A percentile compares a stretch with the other conserved stretches of the same genome.
Conservation (phyloP, 2,888 invertebrate species). For the Suillia variegata region DNA sequence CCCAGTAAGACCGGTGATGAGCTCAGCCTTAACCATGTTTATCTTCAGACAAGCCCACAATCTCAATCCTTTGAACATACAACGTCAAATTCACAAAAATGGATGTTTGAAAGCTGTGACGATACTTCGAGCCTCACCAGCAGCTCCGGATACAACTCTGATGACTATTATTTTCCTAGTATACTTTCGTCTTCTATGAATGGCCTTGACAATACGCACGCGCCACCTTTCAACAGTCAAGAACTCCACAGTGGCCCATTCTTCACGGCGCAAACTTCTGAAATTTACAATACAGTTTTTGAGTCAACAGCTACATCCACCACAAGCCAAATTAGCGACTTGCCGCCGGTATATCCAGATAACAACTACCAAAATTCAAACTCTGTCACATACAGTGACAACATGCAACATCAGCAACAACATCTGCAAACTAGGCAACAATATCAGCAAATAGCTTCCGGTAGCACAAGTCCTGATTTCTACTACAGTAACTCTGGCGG, state of each 20-base stretch:
- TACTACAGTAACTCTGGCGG: slow-evolving; percentile 57
- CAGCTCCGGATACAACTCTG: slow-evolving; percentile 55
- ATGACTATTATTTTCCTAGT: slow-evolving; percentile 51
- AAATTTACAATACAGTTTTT: slow-evolving; percentile 48
- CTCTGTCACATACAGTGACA: slow-evolving; percentile 20
- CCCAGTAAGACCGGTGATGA: slow-evolving; percentile 2
- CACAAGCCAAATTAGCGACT: slow-evolving; percentile 24
- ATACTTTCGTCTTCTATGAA: slow-evolving; percentile 28
- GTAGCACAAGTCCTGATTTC: slow-evolving; percentile 47
- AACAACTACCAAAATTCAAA: slow-evolving; percentile 3
- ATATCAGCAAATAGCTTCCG: slow-evolving; percentile 30
- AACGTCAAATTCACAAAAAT: slow-evolving; percentile 31
- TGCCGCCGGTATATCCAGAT: slow-evolving; percentile 17
- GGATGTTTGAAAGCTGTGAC: slow-evolving; percentile 57
- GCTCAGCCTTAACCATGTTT: neutral
- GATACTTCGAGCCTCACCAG: slow-evolving; percentile 60
- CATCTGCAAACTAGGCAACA: slow-evolving; percentile 32
- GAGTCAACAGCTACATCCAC: slow-evolving; percentile 36
- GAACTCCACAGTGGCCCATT: slow-evolving; percentile 28
- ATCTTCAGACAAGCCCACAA: neutral
- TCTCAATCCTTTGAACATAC: neutral
- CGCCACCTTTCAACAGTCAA: slow-evolving; percentile 29
- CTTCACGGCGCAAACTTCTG: slow-evolving; percentile 41
- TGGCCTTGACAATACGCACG: slow-evolving; percentile 18
- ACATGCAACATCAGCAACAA: slow-evolving; percentile 20